phyloP scores from a whole-genome alignment of 1,140 invertebrate genomes.

The Diplogasteroides magnus region DNA sequence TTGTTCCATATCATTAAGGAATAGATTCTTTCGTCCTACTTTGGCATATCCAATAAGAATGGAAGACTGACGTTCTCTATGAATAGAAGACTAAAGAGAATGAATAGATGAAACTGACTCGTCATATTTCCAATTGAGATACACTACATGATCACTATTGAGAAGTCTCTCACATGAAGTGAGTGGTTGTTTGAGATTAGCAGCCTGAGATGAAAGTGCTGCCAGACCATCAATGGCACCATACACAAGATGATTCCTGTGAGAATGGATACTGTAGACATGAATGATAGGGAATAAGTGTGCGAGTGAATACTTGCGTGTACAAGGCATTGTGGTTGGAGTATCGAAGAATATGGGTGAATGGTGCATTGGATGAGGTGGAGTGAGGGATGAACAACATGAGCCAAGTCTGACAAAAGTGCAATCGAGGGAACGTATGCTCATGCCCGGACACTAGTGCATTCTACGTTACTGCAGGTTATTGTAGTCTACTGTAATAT shows the following conservation, averaged over 20 bases:
- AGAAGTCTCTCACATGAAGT: slow-evolving; percentile 40
- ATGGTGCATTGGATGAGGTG: too few relatives aligned
- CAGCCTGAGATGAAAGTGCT: slow-evolving; percentile 21
- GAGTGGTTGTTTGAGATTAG: slow-evolving; percentile 31
- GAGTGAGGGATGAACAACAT: too few relatives aligned
- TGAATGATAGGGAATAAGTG: background rate
- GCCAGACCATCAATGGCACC: slow-evolving; percentile 34
- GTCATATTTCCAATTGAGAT: slow-evolving; percentile 44
- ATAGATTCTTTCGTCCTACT: slow-evolving; percentile 76
- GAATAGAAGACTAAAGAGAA: background rate
- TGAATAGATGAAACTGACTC: slow-evolving; percentile 25
- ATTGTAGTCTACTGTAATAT: too few relatives aligned
- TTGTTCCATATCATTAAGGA: slow-evolving; percentile 67
- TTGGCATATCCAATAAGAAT: slow-evolving; percentile 74
- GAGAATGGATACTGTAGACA: slow-evolving; percentile 9
- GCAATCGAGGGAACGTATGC: too few relatives aligned
- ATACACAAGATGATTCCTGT: slow-evolving; percentile 32
- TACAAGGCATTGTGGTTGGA: background rate
- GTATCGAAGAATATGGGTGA: too few relatives aligned
- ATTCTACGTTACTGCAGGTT: too few relatives aligned
- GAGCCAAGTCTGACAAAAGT: too few relatives aligned
- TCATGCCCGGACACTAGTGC: too few relatives aligned
- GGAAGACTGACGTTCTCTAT: slow-evolving; percentile 51
- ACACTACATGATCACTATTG: slow-evolving; percentile 37
- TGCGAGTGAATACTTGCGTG: background rate